Evolutionary conservation across 2,888 invertebrate genomes (phyloP), one percentile per base, ranked within the genome.

Genomic region (Rhogogaster chlorosoma): DNA sequence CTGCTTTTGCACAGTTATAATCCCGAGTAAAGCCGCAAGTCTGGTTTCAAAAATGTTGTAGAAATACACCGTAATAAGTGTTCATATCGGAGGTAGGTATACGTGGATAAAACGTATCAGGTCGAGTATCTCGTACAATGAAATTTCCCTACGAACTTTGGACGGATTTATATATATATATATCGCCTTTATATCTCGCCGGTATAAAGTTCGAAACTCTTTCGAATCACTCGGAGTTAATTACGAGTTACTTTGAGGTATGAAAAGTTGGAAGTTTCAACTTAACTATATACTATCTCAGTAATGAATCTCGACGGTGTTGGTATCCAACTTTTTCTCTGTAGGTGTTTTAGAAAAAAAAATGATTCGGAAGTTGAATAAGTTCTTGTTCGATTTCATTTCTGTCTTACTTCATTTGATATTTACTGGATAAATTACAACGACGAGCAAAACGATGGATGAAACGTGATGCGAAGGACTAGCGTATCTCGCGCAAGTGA

Each of bases 181-280:
- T 67, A 67, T 67, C 32, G 29, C 18, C 6, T 29, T 10, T 26
- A 6, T 67, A 67, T 67, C 32, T 67, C 18, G 15, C 15, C 1
- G 15, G 7, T 9, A 70, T 70, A 36, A 70, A 70, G 70, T 70
- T 36, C n/a, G 1, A 7, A 70, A 70, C 70, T 9, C 18, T 70
- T 70, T 70, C 18, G n/a, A 70, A 70, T 70, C 70, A 70, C 70
- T 70, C 36, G 3, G 32, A 36, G 70, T 61, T 61, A 70, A 36
- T 70, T 36, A 36, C 18, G n/a, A 32, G 36, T 70, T 61, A 61
- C 61, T 61, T 61, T 61, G 61, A 61, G 26, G 61, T 22, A 61
- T 61, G 61, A 61, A 61, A 61, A 61, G 10, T 61, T 10, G 26
- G 10, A 61, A 61, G 10, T 61, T 26, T 26, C 22, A 61, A n/a